phyloP scores from a whole-genome alignment of 1,140 invertebrate species.

The Cydia pomonella region DNA sequence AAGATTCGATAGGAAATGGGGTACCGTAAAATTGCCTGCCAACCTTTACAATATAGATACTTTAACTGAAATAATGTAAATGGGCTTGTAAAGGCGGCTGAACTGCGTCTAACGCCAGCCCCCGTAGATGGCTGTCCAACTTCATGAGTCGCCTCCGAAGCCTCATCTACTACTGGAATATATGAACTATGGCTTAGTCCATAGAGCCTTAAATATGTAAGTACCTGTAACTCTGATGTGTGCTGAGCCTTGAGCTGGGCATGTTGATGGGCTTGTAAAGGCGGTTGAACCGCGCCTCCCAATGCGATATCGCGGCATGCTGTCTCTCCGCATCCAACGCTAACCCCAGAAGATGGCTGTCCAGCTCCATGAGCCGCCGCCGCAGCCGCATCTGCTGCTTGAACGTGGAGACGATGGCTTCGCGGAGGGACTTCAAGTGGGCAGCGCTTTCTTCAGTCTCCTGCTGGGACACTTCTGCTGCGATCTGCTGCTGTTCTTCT shows the following conservation, averaged over 20 bases:
- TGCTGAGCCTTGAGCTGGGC: slow-evolving; percentile 80
- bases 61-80: slow-evolving; percentile 34
- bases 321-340: slow-evolving; percentile 93
- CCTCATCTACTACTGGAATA: slow-evolving; percentile 94
- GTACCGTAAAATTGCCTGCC: neutral
- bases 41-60: neutral
- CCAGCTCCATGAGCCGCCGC: slow-evolving; percentile 91
- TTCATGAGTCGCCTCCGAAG: slow-evolving; percentile 91
- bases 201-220: neutral
- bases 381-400: slow-evolving; percentile 95
- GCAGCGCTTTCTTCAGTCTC: slow-evolving; percentile 75
- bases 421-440: slow-evolving; percentile 87
- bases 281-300: slow-evolving; percentile 90
- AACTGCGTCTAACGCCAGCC: slow-evolving; percentile 91
- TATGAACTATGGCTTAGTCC: slow-evolving; percentile 68
- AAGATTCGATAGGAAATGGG: neutral
- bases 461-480: slow-evolving; percentile 51
- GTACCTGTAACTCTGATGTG: slow-evolving; percentile 82
- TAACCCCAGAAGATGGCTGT: slow-evolving; percentile 90
- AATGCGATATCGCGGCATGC: slow-evolving; percentile 92
- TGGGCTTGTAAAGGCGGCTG: slow-evolving; percentile 86
- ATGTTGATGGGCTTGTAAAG: slow-evolving; percentile 84
- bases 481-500: slow-evolving; percentile 52
- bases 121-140: slow-evolving; percentile 90
- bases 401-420: slow-evolving; percentile 92